Evolutionary conservation across 2,113 vertebrate genomes (phyloP).

Genomic region (Pelvicachromis taeniatus): DNA sequence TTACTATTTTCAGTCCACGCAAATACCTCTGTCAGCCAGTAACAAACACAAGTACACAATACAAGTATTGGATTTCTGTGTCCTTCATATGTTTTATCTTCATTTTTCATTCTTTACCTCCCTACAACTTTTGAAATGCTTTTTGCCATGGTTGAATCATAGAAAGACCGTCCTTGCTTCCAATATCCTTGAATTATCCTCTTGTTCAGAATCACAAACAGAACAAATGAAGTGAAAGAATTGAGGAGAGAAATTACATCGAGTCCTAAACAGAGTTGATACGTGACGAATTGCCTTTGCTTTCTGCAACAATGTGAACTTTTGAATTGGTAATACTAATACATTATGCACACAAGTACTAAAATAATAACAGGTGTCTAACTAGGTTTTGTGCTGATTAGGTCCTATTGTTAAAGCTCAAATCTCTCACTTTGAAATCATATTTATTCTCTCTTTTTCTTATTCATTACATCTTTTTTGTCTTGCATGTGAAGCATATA

Average conservation of each 20-base stretch:
- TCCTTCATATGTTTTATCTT: background rate
- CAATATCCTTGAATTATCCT: background rate
- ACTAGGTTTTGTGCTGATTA: background rate
- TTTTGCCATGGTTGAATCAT: background rate
- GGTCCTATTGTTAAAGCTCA: background rate
- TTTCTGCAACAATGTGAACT: background rate
- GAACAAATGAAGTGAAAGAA: background rate
- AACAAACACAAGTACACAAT: background rate
- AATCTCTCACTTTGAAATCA: background rate
- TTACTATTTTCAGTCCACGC: background rate
- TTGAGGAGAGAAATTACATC: background rate
- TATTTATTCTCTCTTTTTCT: background rate
- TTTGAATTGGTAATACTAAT: background rate
- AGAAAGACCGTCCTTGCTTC: fast-evolving
- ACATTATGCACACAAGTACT: background rate
- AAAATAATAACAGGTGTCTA: background rate
- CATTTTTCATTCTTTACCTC: background rate
- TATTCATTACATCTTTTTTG: background rate
- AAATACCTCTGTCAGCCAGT: background rate
- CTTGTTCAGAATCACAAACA: background rate
- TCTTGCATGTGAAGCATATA: background rate
- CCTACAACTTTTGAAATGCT: background rate
- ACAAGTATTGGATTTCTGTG: background rate
- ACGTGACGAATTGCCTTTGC: background rate
- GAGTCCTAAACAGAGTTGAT: background rate